Base-by-base conservation (phyloP, 2,888 invertebrate genomes). In the Hirtodrosophila alboralis region DNA sequence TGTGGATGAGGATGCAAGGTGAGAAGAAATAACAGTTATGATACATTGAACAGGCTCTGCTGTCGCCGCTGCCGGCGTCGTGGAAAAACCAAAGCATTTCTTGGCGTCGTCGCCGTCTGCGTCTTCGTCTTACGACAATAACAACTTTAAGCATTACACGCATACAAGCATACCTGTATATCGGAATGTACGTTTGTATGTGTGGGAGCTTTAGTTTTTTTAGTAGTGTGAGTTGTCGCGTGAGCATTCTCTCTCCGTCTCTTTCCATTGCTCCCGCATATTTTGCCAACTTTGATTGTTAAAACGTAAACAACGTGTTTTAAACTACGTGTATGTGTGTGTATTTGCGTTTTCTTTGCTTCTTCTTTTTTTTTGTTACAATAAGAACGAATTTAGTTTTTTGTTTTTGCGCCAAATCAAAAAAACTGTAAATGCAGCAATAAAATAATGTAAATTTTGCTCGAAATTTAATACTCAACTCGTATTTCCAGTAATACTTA, bases 221-320 rank as follows among this genome's bases (percentile, higher is more conserved):
- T 38, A 34, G 34, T n/a, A 18, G 45, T 49, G 21, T 49, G 33
- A 45, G 51, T 38, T 31, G 31, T 26, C 16, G 48, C 28, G 36
- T 37, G 16, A 27, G 18, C 26, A 13, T 5, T 26, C 45, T 26
- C 45, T 9, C 21, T 30, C 16, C 5, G 12, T 16, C 57, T 26
- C 27, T 23, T 10, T 18, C 27, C 31, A 23, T 33, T 8, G 28
- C 49, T 34, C 43, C 18, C 41, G 27, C 34, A 40, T 47, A 43
- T 62, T 75, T 84, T 56, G 48, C 57, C 47, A 72, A 61, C 38
- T 78, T 70, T 38, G 51, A 69, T 72, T 75, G 84, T 49, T 41
- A 58, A 79, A 85, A 79, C 65, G 83, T 79, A 79, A 79, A 79
- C 79, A 79, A 85, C 85, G 69, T 83, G 79, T 81, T 75, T 60